A percentile compares a stretch with the other conserved stretches of the same genome.
phyloP scores from a whole-genome alignment of 1,140 invertebrate genomes.

The Laupala kohalensis region DNA sequence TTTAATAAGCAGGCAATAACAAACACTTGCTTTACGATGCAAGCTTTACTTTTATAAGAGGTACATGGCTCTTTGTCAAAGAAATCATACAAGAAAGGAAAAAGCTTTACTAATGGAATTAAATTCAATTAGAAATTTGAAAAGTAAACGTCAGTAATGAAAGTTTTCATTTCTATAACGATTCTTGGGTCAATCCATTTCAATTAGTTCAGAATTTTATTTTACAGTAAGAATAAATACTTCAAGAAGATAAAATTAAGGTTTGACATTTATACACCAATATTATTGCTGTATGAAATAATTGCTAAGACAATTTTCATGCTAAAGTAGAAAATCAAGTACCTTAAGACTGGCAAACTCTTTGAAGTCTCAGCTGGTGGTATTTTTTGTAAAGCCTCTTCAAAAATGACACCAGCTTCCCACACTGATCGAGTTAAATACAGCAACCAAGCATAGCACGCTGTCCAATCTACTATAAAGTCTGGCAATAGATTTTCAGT shows the following conservation, averaged over 20 bases:
- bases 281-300: not conserved
- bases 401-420: constrained; percentile 25
- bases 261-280: not conserved
- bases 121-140: too few relatives aligned
- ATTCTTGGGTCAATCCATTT: too few relatives aligned
- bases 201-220: too few relatives aligned
- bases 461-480: constrained; percentile 35
- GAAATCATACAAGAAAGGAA: too few relatives aligned
- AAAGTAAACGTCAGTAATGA: too few relatives aligned
- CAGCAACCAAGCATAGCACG: constrained; percentile 38
- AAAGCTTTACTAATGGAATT: too few relatives aligned
- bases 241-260: not conserved
- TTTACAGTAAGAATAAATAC: too few relatives aligned
- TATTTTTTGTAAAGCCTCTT: constrained; percentile 21
- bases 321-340: not conserved
- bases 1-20: too few relatives aligned
- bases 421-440: constrained; percentile 26
- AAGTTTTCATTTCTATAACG: too few relatives aligned
- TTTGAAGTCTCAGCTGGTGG: not conserved
- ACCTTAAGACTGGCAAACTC: not conserved
- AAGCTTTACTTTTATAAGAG: too few relatives aligned
- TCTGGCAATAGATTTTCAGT: constrained; percentile 33
- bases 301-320: not conserved
- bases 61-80: too few relatives aligned
- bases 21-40: too few relatives aligned